Evolutionary conservation across 2,797 vertebrate genomes (phyloP).

Genomic region (Peromyscus melanophrys): DNA sequence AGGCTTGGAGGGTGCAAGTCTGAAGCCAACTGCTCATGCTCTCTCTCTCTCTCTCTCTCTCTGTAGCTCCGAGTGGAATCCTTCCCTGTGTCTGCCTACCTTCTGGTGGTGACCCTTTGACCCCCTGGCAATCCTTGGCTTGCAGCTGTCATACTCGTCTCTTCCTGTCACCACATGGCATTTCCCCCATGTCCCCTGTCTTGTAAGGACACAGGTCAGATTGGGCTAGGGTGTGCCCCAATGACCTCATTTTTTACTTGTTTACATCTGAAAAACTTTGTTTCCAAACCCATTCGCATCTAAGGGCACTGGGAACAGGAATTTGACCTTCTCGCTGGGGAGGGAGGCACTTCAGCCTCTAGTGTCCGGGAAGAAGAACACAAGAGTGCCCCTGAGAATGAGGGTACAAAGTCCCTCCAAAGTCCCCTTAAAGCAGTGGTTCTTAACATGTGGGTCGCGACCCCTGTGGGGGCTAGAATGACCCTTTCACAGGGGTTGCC

Average conservation of each 20-base stretch:
- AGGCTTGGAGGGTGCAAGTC: background rate
- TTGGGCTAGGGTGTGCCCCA: background rate
- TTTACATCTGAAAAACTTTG: background rate
- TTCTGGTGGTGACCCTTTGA: background rate
- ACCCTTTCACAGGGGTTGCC: background rate
- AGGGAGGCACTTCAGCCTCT: background rate
- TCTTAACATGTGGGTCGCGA: background rate
- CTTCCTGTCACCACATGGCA: background rate
- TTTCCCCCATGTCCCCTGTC: background rate
- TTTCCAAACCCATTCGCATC: background rate
- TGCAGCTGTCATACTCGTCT: fast-evolving
- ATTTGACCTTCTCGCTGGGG: background rate
- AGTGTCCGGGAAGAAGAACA: background rate
- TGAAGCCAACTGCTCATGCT: background rate
- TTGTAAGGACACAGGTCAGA: background rate
- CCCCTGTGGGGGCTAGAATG: background rate
- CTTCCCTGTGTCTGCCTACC: background rate
- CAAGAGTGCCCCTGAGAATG: background rate
- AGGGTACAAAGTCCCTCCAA: background rate
- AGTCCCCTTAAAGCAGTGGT: background rate
- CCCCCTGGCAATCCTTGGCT: background rate
- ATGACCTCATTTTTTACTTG: background rate
- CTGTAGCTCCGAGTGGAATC: background rate
- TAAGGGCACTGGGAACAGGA: background rate
- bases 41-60: background rate